phyloP scores from a whole-genome alignment of 2,113 vertebrate species.

The Cercocebus atys region DNA sequence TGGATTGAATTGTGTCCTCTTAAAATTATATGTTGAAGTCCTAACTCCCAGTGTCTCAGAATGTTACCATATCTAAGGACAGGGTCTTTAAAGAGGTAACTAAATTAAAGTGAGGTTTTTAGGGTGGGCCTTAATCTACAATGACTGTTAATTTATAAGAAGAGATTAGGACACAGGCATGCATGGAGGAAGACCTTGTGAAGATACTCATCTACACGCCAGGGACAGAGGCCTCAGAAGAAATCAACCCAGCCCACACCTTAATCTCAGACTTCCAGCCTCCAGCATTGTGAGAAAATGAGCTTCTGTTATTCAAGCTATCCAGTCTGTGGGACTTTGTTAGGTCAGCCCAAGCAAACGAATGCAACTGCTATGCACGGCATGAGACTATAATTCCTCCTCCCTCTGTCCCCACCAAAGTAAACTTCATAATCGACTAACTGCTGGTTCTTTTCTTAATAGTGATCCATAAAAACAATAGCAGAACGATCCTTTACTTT shows the following conservation, averaged over 20 bases:
- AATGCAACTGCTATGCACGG: rapidly evolving
- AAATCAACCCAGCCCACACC: background rate
- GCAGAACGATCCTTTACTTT: conserved; percentile 33
- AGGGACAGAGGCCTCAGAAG: background rate
- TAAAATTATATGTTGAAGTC: background rate
- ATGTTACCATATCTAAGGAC: background rate
- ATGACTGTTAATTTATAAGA: background rate
- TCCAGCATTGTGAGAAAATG: background rate
- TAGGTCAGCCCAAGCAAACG: background rate
- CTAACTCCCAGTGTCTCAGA: background rate
- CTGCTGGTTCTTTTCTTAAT: background rate
- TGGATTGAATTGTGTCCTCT: background rate
- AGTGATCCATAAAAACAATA: conserved; percentile 17
- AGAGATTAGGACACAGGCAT: background rate
- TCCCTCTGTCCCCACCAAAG: background rate
- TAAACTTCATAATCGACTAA: background rate
- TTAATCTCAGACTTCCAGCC: background rate
- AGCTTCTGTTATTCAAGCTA: background rate
- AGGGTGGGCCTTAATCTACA: background rate
- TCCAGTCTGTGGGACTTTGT: background rate
- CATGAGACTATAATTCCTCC: background rate
- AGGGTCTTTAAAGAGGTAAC: background rate
- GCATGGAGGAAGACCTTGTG: background rate
- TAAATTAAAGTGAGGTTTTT: background rate
- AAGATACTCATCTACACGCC: background rate